Evolutionary conservation across 2,113 vertebrate species (phyloP).

Genomic region (Gracilinanus agilis): DNA sequence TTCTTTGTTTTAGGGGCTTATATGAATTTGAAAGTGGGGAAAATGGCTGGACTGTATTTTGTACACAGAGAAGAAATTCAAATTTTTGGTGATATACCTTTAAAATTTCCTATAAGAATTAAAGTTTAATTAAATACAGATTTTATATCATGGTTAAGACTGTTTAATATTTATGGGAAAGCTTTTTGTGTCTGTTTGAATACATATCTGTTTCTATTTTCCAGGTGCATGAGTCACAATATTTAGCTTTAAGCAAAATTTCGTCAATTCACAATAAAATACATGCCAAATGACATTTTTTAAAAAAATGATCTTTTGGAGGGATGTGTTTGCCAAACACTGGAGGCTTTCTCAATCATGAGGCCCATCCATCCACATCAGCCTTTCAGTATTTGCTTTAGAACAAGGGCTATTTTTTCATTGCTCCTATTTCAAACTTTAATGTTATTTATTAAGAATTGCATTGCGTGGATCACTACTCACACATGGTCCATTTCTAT

Average conservation of each 20-base stretch:
- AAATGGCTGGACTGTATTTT: not conserved
- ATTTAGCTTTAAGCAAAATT: slow-evolving; percentile 67
- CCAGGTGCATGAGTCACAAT: slow-evolving; percentile 8
- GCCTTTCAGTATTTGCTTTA: not conserved
- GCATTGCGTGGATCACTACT: not conserved
- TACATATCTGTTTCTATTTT: slow-evolving; percentile 50
- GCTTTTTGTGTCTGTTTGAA: slow-evolving; percentile 49
- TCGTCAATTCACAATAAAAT: slow-evolving; percentile 48
- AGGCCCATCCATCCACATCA: not conserved
- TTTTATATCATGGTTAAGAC: not conserved
- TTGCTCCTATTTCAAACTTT: not conserved
- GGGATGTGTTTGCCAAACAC: slow-evolving; percentile 44
- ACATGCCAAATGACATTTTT: slow-evolving; percentile 44
- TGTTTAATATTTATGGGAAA: slow-evolving; percentile 65
- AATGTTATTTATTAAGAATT: slow-evolving; percentile 32
- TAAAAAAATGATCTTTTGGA: slow-evolving; percentile 49
- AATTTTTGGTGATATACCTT: not conserved
- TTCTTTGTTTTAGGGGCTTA: not conserved
- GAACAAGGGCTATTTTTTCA: not conserved
- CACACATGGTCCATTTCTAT: not conserved
- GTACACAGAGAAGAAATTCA: not conserved
- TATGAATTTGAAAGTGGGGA: not conserved
- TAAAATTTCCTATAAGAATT: slow-evolving; percentile 11
- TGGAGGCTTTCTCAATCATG: not conserved
- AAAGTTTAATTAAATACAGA: slow-evolving; percentile 44